Percentiles rank a stretch among this genome's conserved stretches.
Evolutionary conservation across 1,140 invertebrate species (phyloP).

Genomic region (Maniola jurtina): DNA sequence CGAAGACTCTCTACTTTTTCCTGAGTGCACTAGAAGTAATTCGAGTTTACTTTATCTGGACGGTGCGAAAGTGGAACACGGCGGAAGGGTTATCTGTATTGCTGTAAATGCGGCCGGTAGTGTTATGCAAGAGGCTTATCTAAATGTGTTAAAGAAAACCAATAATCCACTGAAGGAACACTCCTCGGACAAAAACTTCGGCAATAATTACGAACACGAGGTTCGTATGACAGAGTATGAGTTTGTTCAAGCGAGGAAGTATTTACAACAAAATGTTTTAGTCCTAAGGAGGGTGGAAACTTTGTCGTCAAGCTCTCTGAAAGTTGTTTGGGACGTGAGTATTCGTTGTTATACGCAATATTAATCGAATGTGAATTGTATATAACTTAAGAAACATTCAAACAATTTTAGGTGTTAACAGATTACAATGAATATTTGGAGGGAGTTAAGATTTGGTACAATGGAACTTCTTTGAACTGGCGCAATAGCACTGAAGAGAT

Average conservation of each 20-base stretch:
- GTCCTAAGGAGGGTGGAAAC: conserved; percentile 88
- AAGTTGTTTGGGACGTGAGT: conserved; percentile 91
- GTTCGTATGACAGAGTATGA: conserved; percentile 87
- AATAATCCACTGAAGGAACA: conserved; percentile 58
- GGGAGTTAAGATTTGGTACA: conserved; percentile 95
- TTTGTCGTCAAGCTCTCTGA: conserved; percentile 88
- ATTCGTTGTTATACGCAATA: conserved; percentile 25
- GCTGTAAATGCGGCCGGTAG: conserved; percentile 72
- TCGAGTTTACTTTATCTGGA: conserved; percentile 71
- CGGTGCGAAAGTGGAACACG: conserved; percentile 62
- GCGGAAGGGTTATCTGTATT: conserved; percentile 69
- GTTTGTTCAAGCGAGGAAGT: conserved; percentile 87
- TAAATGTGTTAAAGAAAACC: conserved; percentile 67
- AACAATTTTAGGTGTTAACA: conserved; percentile 65
- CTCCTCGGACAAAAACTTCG: conserved; percentile 52
- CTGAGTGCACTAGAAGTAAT: conserved; percentile 72
- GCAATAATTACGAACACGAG: conserved; percentile 73
- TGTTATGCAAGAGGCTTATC: conserved; percentile 71
- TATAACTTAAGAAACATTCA: background rate
- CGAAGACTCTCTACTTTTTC: conserved; percentile 69
- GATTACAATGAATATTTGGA: conserved; percentile 85
- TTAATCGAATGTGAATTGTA: background rate
- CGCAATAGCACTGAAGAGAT: conserved; percentile 58
- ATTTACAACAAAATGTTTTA: conserved; percentile 90
- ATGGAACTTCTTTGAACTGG: conserved; percentile 70